Base-by-base conservation (phyloP, 2,113 vertebrate species). In the Romanogobio albipinnatus region DNA sequence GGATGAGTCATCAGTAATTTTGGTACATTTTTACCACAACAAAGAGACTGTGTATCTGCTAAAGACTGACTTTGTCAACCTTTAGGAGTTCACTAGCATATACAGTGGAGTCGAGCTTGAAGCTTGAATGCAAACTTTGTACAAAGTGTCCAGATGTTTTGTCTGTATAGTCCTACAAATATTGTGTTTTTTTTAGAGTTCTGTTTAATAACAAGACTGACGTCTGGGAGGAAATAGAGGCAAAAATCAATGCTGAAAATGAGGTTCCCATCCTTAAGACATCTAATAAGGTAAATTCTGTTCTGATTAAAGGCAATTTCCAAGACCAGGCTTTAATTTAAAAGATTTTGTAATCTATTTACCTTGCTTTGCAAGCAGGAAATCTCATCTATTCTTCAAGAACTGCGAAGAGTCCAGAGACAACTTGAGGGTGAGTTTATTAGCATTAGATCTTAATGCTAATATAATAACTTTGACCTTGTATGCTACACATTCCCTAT, bases 231-330 rank as follows among this genome's bases (percentile, higher is more conserved):
- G 96, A 99, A 89, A 95, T 98, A 45, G 98, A 99, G 86, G 96
- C 97, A 11, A 96, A 96, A 91, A 95, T 99, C 82, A 96, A 97
- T 1, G 92, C 96, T 1, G 98, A 99, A 92, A 97, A 97, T 0
- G 97, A 99, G 93, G 96, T 98, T 82, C 97, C 97, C 85, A 94
- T 98, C 86, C 92, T 97, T 84, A 98, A 98, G 90, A 98, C 98
- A 0, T 98, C 97, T 73, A 98, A 99, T 90, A 97, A 97, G 96
- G 98, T 99, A 77, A 58, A 88, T 49, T 15, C 5, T 1, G 19
- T 26, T 19, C 14, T 45, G 2, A 14, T 82, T 64, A 81, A 17
- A 66, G 9, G 22, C 9, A 45, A 56, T 61, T 71, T 71, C 45
- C 1, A 33, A 45, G n/a, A 24, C 33, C 4, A 64, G 56, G 14